Conservation (phyloP, 2,888 invertebrate species). For the Andrena minutula region DNA sequence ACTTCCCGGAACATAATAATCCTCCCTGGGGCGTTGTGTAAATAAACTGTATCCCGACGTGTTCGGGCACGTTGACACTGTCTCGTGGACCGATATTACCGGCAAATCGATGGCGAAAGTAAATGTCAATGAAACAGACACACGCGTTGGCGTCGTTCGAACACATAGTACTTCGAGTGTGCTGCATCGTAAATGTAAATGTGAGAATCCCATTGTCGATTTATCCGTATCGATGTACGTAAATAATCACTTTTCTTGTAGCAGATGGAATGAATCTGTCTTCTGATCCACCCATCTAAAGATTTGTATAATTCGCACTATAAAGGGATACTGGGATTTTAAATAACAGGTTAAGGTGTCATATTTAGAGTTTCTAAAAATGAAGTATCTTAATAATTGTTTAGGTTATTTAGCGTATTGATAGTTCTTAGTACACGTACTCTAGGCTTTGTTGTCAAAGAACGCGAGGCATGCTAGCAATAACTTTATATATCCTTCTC, state of each 20-base stretch:
- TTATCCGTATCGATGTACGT: not conserved
- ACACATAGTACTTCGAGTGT: slow-evolving; percentile 26
- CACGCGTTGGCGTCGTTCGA: slow-evolving; percentile 54
- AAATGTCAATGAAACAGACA: slow-evolving; percentile 55
- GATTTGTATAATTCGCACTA: not conserved
- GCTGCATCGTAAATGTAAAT: slow-evolving; percentile 8
- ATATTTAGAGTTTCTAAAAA: not conserved
- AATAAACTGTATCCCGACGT: slow-evolving; percentile 19
- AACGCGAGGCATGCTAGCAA: no score
- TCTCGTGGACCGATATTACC: slow-evolving; percentile 41
- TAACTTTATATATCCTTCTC: no score
- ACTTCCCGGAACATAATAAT: slow-evolving; percentile 44
- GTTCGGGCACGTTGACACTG: slow-evolving; percentile 30
- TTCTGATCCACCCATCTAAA: not conserved
- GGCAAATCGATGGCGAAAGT: slow-evolving; percentile 58
- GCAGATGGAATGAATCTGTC: no score
- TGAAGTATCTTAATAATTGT: not conserved
- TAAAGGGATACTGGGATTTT: no score
- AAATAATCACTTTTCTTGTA: no score
- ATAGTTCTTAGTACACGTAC: no score
- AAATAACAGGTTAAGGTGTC: no score
- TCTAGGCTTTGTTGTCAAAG: no score
- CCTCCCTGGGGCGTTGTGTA: slow-evolving; percentile 1
- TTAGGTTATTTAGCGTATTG: not conserved
- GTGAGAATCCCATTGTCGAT: not conserved